Evolutionary conservation across 2,797 vertebrate species (phyloP), one percentile per base, ranked within the genome.

Genomic region (Steatocranus sp.): DNA sequence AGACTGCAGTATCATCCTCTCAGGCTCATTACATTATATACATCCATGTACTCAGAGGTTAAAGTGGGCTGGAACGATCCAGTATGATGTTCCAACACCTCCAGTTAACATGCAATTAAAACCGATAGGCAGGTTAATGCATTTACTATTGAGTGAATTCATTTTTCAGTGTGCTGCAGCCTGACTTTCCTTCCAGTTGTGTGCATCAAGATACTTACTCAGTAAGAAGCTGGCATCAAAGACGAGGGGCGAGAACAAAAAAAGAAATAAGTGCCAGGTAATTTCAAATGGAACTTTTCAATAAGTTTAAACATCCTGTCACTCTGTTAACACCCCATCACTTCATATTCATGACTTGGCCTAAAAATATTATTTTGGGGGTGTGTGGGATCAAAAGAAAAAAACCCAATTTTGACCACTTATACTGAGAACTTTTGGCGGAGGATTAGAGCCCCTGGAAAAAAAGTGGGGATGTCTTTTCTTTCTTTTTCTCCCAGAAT

Each of bases 321-420:
- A 34, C 17, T 61, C 17, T 34, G 56, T 61, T 34, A 61, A 34
- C 0, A n/a, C 30, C 30, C 17, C 56, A 61, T 34, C 56, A 61
- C 34, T 61, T 34, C 30, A 61, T 11, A 61, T 61, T 34, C 17
- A 58, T 11, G 30, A 58, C 56, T 34, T 58, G 34, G 30, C 56
- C 30, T 34, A 61, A 34, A 61, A 34, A 34, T 5, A 61, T 61
- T 34, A 61, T 11, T 61, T 61, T 61, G 10, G 30, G 3, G 10
- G 30, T 0, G 30, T 34, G 56, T 61, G 2, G 56, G 30, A 12
- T 61, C 30, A 61, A 34, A 61, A 61, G 1, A 61, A n/a, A n/a
- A n/a, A n/a, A n/a, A n/a, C n/a, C 0, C 3, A 30, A 56, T 32
- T 61, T 11, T 61, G 30, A 34, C 6, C 56, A 61, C 10, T 34